Evolutionary conservation across 2,888 invertebrate species (phyloP).

Genomic region (Drosophila borealis): DNA sequence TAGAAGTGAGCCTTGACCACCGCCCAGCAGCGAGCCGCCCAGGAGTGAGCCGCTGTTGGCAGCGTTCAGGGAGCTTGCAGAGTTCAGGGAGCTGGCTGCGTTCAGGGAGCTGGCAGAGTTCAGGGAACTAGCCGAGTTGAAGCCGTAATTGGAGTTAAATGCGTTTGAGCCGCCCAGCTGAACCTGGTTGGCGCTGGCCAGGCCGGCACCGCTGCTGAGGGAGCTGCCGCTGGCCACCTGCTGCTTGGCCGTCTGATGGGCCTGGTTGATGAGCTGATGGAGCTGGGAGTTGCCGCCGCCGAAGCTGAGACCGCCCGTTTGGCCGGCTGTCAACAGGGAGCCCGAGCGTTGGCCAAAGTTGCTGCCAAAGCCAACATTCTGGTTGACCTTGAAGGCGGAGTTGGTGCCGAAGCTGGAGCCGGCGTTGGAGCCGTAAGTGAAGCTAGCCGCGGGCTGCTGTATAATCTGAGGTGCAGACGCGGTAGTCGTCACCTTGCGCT

Average conservation of each 20-base stretch:
- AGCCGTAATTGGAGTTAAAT: slow-evolving; percentile 48
- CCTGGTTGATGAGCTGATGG: slow-evolving; percentile 79
- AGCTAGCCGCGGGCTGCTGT: slow-evolving; percentile 44
- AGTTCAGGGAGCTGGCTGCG: slow-evolving; percentile 48
- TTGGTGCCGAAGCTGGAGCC: slow-evolving; percentile 55
- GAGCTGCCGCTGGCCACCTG: slow-evolving; percentile 72
- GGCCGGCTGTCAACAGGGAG: slow-evolving; percentile 4
- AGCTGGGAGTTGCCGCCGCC: slow-evolving; percentile 61
- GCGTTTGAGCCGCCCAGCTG: slow-evolving; percentile 51
- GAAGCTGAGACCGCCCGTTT: slow-evolving; percentile 18
- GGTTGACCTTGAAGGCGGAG: slow-evolving; percentile 59
- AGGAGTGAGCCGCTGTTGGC: slow-evolving; percentile 46
- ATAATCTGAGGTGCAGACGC: slow-evolving; percentile 65
- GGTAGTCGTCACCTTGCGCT: slow-evolving; percentile 68
- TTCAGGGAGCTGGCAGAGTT: slow-evolving; percentile 62
- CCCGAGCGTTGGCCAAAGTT: slow-evolving; percentile 47
- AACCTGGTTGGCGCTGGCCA: slow-evolving; percentile 63
- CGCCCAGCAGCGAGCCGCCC: slow-evolving; percentile 52
- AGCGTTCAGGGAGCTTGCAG: slow-evolving; percentile 44
- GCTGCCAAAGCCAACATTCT: slow-evolving; percentile 46
- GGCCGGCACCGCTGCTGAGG: slow-evolving; percentile 49
- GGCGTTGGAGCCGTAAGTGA: slow-evolving; percentile 37
- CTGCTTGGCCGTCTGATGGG: slow-evolving; percentile 81
- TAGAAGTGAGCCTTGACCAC: slow-evolving; percentile 48
- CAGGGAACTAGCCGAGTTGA: slow-evolving; percentile 44